phyloP scores from a whole-genome alignment of 2,113 vertebrate genomes.

The Xyrauchen texanus region DNA sequence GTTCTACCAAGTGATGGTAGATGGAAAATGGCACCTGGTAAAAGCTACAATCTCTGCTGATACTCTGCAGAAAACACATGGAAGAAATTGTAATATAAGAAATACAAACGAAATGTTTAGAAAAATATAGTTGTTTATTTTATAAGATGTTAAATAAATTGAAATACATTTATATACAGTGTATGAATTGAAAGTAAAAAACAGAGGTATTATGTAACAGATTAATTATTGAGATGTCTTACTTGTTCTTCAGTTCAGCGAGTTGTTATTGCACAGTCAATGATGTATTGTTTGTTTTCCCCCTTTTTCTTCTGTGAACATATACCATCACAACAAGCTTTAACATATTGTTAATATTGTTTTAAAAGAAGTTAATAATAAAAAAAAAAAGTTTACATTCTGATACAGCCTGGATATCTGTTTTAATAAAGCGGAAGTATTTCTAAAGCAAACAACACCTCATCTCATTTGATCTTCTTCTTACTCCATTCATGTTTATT shows the following conservation, averaged over 20 bases:
- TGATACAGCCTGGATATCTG: conserved; percentile 54
- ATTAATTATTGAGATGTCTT: conserved; percentile 77
- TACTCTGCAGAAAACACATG: conserved; percentile 62
- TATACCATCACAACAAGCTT: conserved; percentile 75
- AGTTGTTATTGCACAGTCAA: conserved; percentile 69
- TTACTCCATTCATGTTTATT: not conserved
- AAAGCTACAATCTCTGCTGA: not conserved
- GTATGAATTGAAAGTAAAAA: conserved; percentile 75
- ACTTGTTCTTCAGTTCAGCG: conserved; percentile 59
- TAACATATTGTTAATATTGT: conserved; percentile 73
- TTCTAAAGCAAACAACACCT: no score
- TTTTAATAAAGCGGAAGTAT: conserved; percentile 38
- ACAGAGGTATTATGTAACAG: conserved; percentile 78
- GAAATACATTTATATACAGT: conserved; percentile 66
- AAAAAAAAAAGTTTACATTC: conserved; percentile 69
- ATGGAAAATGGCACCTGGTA: conserved; percentile 58
- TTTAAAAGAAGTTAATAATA: conserved; percentile 62
- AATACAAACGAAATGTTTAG: conserved; percentile 67
- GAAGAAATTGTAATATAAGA: conserved; percentile 70
- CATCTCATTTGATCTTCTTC: not conserved
- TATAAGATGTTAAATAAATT: conserved; percentile 74
- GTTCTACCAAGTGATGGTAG: conserved; percentile 50
- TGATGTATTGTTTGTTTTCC: conserved; percentile 64
- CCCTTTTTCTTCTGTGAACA: conserved; percentile 62
- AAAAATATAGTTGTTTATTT: conserved; percentile 76